Evolutionary conservation across 2,888 invertebrate species (phyloP).

Genomic region (Noctua janthina): DNA sequence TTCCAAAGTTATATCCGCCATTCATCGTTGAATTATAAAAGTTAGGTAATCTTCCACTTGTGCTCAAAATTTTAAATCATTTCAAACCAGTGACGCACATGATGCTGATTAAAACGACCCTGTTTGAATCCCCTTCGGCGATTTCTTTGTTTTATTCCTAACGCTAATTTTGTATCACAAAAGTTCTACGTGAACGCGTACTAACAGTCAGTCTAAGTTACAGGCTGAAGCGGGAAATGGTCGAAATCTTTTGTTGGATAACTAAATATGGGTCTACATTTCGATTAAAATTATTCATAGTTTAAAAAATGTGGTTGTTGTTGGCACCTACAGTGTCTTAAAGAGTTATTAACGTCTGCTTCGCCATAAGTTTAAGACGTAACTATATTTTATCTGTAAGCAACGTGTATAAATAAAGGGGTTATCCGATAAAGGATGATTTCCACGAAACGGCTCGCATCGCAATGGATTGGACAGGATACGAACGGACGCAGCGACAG

Average conservation of each 20-base stretch:
- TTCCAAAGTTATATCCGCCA: slow-evolving; percentile 41
- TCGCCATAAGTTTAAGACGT: neutral
- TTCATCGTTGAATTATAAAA: slow-evolving; percentile 53
- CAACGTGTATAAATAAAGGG: neutral
- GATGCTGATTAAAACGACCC: slow-evolving; percentile 67
- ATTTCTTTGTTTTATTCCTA: slow-evolving; percentile 79
- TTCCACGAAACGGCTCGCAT: too few species aligned
- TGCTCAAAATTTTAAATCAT: slow-evolving; percentile 55
- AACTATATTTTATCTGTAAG: neutral
- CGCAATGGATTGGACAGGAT: too few species aligned
- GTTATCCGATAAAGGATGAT: too few species aligned
- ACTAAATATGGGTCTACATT: neutral
- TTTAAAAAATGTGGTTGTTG: neutral
- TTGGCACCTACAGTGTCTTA: too few species aligned
- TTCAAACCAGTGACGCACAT: slow-evolving; percentile 65
- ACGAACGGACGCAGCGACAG: too few species aligned
- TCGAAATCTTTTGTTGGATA: neutral
- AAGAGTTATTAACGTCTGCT: neutral
- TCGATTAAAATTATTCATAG: neutral
- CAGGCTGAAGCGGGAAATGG: neutral
- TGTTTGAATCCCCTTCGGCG: slow-evolving; percentile 68
- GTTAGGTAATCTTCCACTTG: slow-evolving; percentile 52
- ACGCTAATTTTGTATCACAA: slow-evolving; percentile 81
- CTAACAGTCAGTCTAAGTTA: slow-evolving; percentile 60
- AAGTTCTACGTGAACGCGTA: slow-evolving; percentile 77